Conservation (phyloP, 1,140 invertebrate genomes). For the Leptoteleia sp. region DNA sequence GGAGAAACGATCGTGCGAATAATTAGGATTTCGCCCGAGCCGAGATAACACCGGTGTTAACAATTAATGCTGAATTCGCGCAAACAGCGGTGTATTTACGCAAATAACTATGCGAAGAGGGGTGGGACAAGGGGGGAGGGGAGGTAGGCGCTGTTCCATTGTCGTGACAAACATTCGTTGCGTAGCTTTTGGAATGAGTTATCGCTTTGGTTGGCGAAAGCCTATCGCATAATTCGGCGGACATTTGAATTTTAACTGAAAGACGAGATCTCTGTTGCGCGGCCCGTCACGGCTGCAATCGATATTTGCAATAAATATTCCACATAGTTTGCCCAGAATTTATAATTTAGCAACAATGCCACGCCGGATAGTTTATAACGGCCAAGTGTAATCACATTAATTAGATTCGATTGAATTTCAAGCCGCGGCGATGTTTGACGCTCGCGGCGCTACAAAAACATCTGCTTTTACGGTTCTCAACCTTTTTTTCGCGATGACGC, state of each 20-base stretch:
- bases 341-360: conserved; percentile 37
- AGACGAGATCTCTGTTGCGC: conserved; percentile 48
- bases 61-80: conserved; percentile 60
- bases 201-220: conserved; percentile 61
- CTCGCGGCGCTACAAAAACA: no score
- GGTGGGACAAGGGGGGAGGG: background rate
- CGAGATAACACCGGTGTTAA: conserved; percentile 53
- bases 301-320: conserved; percentile 61
- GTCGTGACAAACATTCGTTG: conserved; percentile 66
- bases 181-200: conserved; percentile 67
- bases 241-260: conserved; percentile 63
- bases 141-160: conserved; percentile 45
- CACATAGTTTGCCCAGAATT: conserved; percentile 21
- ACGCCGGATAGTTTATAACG: background rate
- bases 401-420: conserved; percentile 5
- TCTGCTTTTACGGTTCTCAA: no score
- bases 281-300: conserved; percentile 21
- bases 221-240: conserved; percentile 63
- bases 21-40: conserved; percentile 48
- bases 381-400: background rate
- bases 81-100: conserved; percentile 61
- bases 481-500: no score
- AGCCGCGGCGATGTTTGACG: no score
- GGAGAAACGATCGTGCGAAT: conserved; percentile 34
- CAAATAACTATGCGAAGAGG: conserved; percentile 47